Evolutionary conservation across 2,888 invertebrate genomes (phyloP), one percentile per base, ranked within the genome.

Genomic region (Eustalomyia histrio): DNA sequence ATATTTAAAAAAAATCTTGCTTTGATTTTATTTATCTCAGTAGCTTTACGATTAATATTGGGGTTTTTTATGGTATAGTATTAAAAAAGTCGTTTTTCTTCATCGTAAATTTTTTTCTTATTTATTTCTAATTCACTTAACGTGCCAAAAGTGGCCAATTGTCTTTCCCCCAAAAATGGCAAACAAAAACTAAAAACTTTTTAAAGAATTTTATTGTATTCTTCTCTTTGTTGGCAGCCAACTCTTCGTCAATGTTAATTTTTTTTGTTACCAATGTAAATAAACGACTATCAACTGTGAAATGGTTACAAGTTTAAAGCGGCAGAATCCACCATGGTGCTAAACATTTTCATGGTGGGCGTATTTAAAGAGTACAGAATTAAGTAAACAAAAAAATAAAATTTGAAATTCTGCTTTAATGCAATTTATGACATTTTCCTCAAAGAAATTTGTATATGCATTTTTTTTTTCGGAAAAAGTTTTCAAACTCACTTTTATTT

Each of bases 381-480:
- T 5, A 29, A 16, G 8, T 33, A 35, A 35, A 35, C 17, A 58
- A 35, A 58, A 35, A 21, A 5, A 14, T 43, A 16, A 9, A 39
- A 16, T 1, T 10, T 5, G 21, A 47, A 17, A 47, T 21, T 18
- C 21, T 12, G 2, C 7, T 18, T 16, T 53, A 65, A 33, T 65
- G 52, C 64, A 67, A 67, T 35, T 67, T 18, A 67, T 35, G 14
- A 24, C 21, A 47, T 47, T 47, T 35, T 18, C 9, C 9, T 67
- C 18, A 12, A 17, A 29, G 43, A 47, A 17, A 50, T 63, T 33
- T 39, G 35, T 2, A 8, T n/a, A 53, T 53, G 65, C 65, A 53
- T 55, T 67, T 55, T 55, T 39, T 55, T 67, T 55, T 67, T 35
- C 43, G n/a, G 35, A 67, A 18, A 65, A 67, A 35, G 21, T 52